Evolutionary conservation across 35 echinoderm and acorn worm species (phyloP), one percentile per base, ranked within the genome.

Genomic region (Ophiothrix spiculata): DNA sequence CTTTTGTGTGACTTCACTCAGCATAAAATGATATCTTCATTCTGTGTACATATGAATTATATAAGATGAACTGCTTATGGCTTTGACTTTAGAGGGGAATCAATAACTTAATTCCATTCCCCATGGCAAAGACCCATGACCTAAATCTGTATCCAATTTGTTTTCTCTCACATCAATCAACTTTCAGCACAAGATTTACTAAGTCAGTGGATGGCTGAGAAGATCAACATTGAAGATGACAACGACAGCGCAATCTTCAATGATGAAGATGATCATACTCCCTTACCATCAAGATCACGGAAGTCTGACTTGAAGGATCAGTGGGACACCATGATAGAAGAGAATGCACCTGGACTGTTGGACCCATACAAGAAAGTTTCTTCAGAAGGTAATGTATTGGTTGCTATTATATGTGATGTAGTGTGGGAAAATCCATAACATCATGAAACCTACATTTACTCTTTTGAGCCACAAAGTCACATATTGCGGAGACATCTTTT

Each of bases 191-290:
- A 98, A 86, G 95, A 98, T 29, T 86, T 98, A 0, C 81, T 98
- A 1, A 94, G 79, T 38, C 95, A 97, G 74, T 98, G 95, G 95
- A 98, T 98, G 95, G 91, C 91, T 37, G 91, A 98, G 21, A 94
- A 98, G 38, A 94, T 88, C 37, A 87, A 93, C 46, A 33, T 98
- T 37, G 95, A 98, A 36, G 88, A 90, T 33, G 87, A 83, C 35
- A 79, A 84, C 37, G 92, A 90, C 33, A 75, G 81, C 3, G 90
- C 89, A 35, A 56, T 80, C 86, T 38, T 54, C 17, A 80, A 83
- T 36, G 89, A 91, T 73, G 39, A 56, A 56, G 84, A 93, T 75
- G 28, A 21, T 23, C 21, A 35, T 31, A 60, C 76, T 33, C 37
- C 46, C 36, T 64, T 74, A 34, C 34, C 28, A 2, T 82, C 83